Evolutionary conservation across 2,797 vertebrate genomes (phyloP).

Genomic region (Taenioides sp.): DNA sequence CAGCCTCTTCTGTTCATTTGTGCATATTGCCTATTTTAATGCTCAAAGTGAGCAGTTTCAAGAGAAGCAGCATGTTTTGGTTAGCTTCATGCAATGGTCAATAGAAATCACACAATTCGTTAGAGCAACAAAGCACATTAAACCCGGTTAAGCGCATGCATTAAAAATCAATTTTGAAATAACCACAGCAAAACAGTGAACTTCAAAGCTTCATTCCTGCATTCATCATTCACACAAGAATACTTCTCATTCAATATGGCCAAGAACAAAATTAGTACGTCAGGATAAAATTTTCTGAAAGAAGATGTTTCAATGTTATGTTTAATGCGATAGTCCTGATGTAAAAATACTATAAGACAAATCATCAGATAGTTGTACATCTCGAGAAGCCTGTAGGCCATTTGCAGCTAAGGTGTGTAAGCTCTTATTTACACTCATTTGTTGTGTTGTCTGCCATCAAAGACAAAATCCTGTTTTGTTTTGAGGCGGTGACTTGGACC

Average conservation of each 20-base stretch:
- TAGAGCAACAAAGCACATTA: slow-evolving; percentile 28
- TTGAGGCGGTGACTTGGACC: background rate
- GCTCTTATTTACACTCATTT: background rate
- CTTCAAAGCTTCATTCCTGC: slow-evolving; percentile 43
- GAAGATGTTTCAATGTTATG: background rate
- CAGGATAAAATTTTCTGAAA: background rate
- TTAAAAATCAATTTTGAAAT: slow-evolving; percentile 20
- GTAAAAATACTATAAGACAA: too few species aligned
- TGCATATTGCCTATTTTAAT: too few species aligned
- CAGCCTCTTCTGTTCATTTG: slow-evolving; percentile 3
- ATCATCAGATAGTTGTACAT: too few species aligned
- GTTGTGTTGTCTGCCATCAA: background rate
- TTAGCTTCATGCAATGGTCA: slow-evolving; percentile 16
- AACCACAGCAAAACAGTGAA: slow-evolving; percentile 29
- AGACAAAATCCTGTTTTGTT: background rate
- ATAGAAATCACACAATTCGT: slow-evolving; percentile 14
- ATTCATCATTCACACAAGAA: slow-evolving; percentile 44
- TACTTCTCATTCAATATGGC: slow-evolving; percentile 54
- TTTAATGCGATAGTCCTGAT: background rate
- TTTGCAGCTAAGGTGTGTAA: background rate
- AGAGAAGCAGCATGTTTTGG: slow-evolving; percentile 43
- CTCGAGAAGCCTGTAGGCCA: too few species aligned
- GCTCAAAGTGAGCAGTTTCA: slow-evolving; percentile 7
- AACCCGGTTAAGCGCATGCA: slow-evolving; percentile 35
- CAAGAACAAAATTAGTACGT: too few species aligned